These are phyloP conservation scores for Ormyrus thymus DNA, from an alignment of 2,888 invertebrate species.

Conservation along the genomic window DNA sequence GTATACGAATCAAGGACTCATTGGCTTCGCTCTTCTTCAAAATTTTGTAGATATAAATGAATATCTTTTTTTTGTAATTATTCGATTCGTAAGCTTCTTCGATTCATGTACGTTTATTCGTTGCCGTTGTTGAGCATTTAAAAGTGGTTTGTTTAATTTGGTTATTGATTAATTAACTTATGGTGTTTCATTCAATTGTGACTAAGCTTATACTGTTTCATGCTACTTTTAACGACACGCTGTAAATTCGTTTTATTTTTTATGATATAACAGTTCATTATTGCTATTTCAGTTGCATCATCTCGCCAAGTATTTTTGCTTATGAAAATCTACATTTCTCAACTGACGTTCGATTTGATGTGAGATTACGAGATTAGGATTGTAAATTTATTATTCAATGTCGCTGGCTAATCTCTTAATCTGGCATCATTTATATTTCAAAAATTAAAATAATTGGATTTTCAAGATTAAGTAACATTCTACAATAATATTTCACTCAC, in stretches of 20 bases:
- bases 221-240: not conserved
- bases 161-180: not conserved
- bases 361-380: conserved; percentile 4
- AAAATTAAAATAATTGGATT: conserved; percentile 17
- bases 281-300: conserved; percentile 15
- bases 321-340: not conserved
- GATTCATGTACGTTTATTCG: conserved; percentile 37
- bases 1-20: conserved; percentile 58
- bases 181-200: conserved; percentile 18
- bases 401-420: not conserved
- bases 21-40: conserved; percentile 47
- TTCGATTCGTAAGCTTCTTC: conserved; percentile 45
- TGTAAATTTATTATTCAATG: not conserved
- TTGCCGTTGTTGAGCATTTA: conserved; percentile 12
- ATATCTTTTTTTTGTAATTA: conserved; percentile 30
- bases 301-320: conserved; percentile 7
- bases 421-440: not conserved
- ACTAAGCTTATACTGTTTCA: conserved; percentile 7
- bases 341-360: not conserved
- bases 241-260: conserved; percentile 3
- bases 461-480: not conserved
- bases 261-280: not conserved
- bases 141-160: conserved; percentile 6
- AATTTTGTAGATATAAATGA: conserved; percentile 36
- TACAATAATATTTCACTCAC: no score